Base-by-base conservation (phyloP, 2,797 vertebrate species). In the Knipowitschia caucasica region DNA sequence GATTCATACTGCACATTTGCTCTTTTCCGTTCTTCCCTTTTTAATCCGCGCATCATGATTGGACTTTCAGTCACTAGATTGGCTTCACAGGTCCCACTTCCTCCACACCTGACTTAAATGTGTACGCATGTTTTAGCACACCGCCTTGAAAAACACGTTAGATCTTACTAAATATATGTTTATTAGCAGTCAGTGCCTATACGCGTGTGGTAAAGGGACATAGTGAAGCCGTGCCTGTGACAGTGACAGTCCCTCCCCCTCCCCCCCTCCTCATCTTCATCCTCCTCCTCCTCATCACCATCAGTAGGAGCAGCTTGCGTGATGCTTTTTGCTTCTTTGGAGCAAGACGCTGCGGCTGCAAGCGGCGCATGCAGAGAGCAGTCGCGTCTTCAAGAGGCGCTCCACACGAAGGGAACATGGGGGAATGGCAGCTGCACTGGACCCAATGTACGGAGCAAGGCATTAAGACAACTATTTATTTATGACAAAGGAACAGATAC, bases 391-490 rank as follows among this genome's bases (percentile, higher is more conserved):
- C 57, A 54, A 21, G 71, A 80, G 75, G 71, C 75, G 70, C 75
- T 80, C 67, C 56, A 7, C 56, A 69, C 59, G 44, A 63, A 25
- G 57, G 73, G 77, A 84, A 70, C 73, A 90, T 89, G 89, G 86
- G 60, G 75, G 73, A 64, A 83, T 81, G 84, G 87, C 80, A 81
- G 49, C 59, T 79, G 72, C 75, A 62, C 34, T 54, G 65, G 61
- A 75, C 30, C 62, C 62, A 73, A 75, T 81, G 51, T 80, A 66
- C 75, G 77, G 71, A 68, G 47, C 73, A 67, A 51, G 71, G 71
- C 69, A 74, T 61, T 62, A 62, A 68, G 55, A 44, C 31, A 61
- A 56, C 54, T 61, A 73, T 68, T 50, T 59, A 66, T 85, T 78
- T 83, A 86, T 88, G 87, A 87, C 76, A 80, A 64, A 42, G 53